Conservation (phyloP, 2,113 vertebrate genomes). For the Coturnix japonica region DNA sequence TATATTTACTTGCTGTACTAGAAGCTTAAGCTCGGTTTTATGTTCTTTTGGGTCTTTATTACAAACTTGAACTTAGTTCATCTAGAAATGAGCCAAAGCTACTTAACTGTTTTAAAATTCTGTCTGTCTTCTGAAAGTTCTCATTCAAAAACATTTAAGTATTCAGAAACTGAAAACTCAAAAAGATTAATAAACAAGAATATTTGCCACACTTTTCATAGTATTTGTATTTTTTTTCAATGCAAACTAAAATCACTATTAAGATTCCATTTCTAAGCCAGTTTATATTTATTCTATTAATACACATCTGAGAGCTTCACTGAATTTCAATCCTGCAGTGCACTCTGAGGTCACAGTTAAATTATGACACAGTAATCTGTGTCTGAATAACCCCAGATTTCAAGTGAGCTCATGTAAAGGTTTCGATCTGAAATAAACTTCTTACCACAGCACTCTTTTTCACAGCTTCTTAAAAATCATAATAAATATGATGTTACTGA, state of each 20-base stretch:
- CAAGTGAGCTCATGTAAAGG: not conserved
- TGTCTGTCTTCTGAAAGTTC: not conserved
- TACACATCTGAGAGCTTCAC: not conserved
- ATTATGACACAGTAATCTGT: not conserved
- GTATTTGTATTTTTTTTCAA: not conserved
- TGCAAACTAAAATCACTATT: not conserved
- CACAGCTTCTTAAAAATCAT: not conserved
- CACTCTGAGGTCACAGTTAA: not conserved
- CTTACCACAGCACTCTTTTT: not conserved
- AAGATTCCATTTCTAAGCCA: not conserved
- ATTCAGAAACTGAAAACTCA: not conserved
- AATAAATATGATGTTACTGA: not conserved
- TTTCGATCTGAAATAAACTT: not conserved
- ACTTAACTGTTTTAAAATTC: not conserved
- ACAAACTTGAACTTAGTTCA: not conserved
- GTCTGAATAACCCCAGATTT: not conserved
- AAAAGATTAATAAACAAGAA: not conserved
- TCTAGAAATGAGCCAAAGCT: not conserved
- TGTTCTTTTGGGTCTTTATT: not conserved
- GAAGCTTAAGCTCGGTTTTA: not conserved
- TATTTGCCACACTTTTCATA: not conserved
- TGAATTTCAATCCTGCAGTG: not conserved
- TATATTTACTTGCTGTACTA: conserved; percentile 3
- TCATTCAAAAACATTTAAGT: not conserved
- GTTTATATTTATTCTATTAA: not conserved